Percentiles rank a stretch among this genome's conserved stretches.
Conservation (phyloP, 2,888 invertebrate genomes). For the Drosophila tripunctata region DNA sequence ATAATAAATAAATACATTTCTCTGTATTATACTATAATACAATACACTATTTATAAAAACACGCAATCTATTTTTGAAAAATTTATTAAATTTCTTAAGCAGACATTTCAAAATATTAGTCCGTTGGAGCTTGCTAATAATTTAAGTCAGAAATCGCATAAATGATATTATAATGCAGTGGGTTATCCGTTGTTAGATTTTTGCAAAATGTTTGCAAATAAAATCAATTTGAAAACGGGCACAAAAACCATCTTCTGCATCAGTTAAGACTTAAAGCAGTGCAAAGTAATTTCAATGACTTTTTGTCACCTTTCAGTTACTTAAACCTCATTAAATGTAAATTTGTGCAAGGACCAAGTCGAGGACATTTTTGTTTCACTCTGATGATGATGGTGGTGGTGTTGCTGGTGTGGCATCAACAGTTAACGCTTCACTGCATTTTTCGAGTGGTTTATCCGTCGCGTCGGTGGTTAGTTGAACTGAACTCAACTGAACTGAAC, state of each 20-base stretch:
- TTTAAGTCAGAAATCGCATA: too few relatives aligned
- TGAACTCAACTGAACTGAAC: conserved; percentile 15
- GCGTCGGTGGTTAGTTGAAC: conserved; percentile 16
- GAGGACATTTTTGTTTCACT: conserved; percentile 23
- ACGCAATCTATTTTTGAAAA: too few relatives aligned
- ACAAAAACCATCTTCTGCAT: conserved; percentile 18
- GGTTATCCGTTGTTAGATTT: too few relatives aligned
- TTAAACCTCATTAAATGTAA: conserved; percentile 76
- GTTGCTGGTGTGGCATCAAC: conserved; percentile 56
- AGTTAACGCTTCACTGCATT: conserved; percentile 64
- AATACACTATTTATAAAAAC: too few relatives aligned
- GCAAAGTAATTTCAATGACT: conserved; percentile 32
- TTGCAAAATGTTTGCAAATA: too few relatives aligned
- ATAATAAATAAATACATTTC: not conserved
- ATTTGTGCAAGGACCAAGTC: conserved; percentile 52
- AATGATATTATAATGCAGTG: too few relatives aligned
- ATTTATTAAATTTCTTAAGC: too few relatives aligned
- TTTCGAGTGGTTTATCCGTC: conserved; percentile 62
- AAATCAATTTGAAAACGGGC: conserved; percentile 37
- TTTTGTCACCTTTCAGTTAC: conserved; percentile 62
- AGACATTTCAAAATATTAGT: too few relatives aligned
- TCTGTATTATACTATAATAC: not conserved
- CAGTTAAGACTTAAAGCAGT: conserved; percentile 33
- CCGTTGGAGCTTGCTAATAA: too few relatives aligned
- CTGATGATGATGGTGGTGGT: conserved; percentile 4